phyloP scores from a whole-genome alignment of 2,888 invertebrate species.

The Agonopterix heracliana region DNA sequence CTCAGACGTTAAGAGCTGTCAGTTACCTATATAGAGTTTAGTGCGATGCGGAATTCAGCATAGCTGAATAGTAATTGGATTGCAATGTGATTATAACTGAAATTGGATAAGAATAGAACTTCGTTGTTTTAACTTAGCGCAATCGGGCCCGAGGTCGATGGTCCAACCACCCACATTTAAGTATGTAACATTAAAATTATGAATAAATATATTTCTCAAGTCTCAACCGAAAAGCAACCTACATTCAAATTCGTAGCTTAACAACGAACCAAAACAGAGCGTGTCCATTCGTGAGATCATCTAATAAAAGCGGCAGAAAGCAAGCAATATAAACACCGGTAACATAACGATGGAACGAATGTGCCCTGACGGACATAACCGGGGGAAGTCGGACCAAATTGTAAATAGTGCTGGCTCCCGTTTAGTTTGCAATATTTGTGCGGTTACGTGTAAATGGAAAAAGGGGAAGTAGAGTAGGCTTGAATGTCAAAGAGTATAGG shows the following conservation, averaged over 20 bases:
- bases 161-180: too few species aligned
- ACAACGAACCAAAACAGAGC: slow-evolving; percentile 3
- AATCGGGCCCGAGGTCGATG: too few species aligned
- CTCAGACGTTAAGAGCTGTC: too few species aligned
- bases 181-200: too few species aligned
- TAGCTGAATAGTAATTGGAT: too few species aligned
- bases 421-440: slow-evolving; percentile 75
- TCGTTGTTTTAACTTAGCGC: too few species aligned
- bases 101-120: too few species aligned
- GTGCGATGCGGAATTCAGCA: too few species aligned
- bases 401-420: slow-evolving; percentile 68
- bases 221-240: slow-evolving; percentile 8
- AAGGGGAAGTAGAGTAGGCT: slow-evolving; percentile 41
- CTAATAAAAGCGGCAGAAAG: slow-evolving; percentile 27
- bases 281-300: slow-evolving; percentile 8
- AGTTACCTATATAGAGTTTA: too few species aligned
- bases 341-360: slow-evolving; percentile 56
- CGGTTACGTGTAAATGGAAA: slow-evolving; percentile 71
- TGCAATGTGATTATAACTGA: too few species aligned
- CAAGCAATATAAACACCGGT: slow-evolving; percentile 60
- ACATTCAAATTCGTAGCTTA: slow-evolving; percentile 20
- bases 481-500: slow-evolving; percentile 14
- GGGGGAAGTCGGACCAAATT: slow-evolving; percentile 47
- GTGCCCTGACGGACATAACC: slow-evolving; percentile 58
- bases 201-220: background rate